These are phyloP conservation scores for Gallirallus australis DNA, from an alignment of 2,797 vertebrate genomes.

Conservation along the genomic window DNA sequence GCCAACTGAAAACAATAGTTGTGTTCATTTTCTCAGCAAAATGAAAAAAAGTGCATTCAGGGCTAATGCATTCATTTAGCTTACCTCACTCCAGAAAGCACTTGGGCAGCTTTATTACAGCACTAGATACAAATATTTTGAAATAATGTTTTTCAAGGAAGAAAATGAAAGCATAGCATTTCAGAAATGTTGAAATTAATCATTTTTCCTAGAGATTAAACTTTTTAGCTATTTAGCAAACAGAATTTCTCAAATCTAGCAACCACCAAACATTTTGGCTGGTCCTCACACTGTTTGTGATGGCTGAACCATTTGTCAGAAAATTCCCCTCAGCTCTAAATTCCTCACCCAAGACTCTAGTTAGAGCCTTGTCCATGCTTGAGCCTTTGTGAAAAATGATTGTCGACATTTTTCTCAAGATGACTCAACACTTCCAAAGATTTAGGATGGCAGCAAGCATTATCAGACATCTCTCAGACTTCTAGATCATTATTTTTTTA, in stretches of 20 bases:
- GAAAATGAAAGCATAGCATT: not conserved
- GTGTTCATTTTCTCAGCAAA: not conserved
- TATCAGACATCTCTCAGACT: not conserved
- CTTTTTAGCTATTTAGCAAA: not conserved
- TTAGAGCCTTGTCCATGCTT: not conserved
- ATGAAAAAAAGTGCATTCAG: not conserved
- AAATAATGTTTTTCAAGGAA: not conserved
- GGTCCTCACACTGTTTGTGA: not conserved
- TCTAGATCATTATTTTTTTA: constrained; percentile 6
- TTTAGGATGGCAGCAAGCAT: not conserved
- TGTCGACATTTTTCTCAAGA: constrained; percentile 16
- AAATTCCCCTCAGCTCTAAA: not conserved
- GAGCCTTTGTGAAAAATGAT: not conserved
- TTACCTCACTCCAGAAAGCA: not conserved
- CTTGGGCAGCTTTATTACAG: not conserved
- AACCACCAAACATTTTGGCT: not conserved
- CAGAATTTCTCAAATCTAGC: not conserved
- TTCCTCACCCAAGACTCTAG: not conserved
- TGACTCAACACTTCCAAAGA: constrained; percentile 2
- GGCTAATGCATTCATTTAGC: not conserved
- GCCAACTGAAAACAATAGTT: not conserved
- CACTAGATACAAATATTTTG: not conserved
- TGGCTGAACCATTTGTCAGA: not conserved
- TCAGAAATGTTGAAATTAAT: not conserved
- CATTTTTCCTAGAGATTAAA: not conserved